Conservation (phyloP, 2,888 invertebrate species). For the Trachelus stipa region DNA sequence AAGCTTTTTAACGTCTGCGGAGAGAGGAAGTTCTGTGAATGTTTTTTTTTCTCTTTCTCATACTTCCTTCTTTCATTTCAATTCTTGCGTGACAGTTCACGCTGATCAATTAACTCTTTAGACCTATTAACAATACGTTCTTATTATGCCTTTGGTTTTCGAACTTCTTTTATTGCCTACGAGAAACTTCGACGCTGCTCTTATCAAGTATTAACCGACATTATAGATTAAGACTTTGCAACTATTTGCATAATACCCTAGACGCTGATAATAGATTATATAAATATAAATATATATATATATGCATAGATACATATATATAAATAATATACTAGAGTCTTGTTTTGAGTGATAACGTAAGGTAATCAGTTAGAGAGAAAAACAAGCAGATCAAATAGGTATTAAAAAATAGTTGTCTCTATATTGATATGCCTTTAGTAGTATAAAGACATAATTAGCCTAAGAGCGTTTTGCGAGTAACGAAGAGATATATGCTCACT, state of each 20-base stretch:
- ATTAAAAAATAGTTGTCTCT: slow-evolving; percentile 36
- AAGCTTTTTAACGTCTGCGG: background rate
- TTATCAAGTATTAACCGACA: background rate
- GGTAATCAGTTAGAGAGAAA: slow-evolving; percentile 34
- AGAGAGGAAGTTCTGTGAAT: background rate
- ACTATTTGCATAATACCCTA: background rate
- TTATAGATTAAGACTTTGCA: background rate
- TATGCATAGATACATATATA: background rate
- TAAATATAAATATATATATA: background rate
- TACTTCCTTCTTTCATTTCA: background rate
- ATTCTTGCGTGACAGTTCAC: background rate
- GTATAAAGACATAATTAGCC: slow-evolving; percentile 31
- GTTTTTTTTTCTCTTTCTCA: background rate
- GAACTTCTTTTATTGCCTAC: background rate
- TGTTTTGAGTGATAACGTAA: slow-evolving; percentile 57
- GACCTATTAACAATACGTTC: background rate
- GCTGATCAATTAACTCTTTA: background rate
- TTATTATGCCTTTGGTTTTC: background rate
- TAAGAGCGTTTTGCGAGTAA: slow-evolving; percentile 20
- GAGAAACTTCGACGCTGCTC: background rate
- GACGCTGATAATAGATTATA: slow-evolving; percentile 1
- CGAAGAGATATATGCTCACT: background rate
- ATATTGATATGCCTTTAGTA: slow-evolving; percentile 52
- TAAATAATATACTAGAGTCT: slow-evolving; percentile 32
- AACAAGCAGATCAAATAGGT: slow-evolving; percentile 27